Evolutionary conservation across 2,888 invertebrate genomes (phyloP).

Genomic region (Pristionchus japonicus): DNA sequence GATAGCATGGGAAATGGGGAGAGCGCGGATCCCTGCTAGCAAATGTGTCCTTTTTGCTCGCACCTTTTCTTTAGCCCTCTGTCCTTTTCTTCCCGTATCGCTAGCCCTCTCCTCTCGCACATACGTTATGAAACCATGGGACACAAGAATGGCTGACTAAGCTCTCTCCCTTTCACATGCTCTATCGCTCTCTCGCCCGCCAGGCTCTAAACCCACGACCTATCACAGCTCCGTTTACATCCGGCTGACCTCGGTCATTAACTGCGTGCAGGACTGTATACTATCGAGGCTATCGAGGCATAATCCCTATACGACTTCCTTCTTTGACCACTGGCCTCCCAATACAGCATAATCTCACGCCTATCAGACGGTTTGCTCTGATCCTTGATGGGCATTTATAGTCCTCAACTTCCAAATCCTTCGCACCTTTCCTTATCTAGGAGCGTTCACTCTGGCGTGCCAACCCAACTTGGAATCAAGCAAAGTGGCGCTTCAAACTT

Average conservation of each 20-base stretch:
- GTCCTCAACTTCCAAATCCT: neutral
- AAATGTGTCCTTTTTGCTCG: neutral
- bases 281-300: no score
- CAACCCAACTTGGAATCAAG: no score
- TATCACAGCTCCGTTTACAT: neutral
- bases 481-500: no score
- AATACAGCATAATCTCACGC: no score
- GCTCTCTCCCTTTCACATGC: no score
- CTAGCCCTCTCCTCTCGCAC: neutral
- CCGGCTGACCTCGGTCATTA: neutral
- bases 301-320: constrained; percentile 5
- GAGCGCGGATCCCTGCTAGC: neutral
- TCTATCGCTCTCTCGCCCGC: no score
- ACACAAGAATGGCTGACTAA: no score
- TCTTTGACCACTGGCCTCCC: no score
- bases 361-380: no score
- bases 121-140: constrained; percentile 3
- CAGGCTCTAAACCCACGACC: no score
- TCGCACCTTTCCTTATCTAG: neutral
- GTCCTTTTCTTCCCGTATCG: neutral
- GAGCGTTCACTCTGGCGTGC: no score
- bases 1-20: neutral
- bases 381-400: neutral
- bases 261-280: neutral
- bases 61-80: neutral